Base-by-base conservation (phyloP, 2,113 vertebrate species). In the Dipodomys stephensi region DNA sequence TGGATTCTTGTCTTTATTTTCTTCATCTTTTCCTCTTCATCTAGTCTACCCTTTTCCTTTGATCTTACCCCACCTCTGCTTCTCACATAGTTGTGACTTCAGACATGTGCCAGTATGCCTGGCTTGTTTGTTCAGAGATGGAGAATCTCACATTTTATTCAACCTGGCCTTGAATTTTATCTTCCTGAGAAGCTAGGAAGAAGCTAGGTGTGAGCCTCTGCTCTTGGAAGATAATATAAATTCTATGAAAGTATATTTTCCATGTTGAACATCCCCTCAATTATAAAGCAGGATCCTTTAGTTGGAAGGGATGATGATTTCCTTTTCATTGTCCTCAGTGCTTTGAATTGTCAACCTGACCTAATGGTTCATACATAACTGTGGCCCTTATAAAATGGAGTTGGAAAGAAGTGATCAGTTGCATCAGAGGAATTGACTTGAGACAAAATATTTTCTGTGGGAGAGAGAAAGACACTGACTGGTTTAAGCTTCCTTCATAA, bases 261-360 rank as follows among this genome's bases (percentile, higher is more conserved):
- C 49, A 71, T 18, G 18, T 46, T 46, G 84, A 27, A 68, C 12
- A 57, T 77, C n/a, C 91, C 22, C 44, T 73, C 22, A 80, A 32
- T 88, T 90, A 28, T 85, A 79, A 87, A 93, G 1, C 30, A 72
- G 32, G 68, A 39, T 18, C 8, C 7, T n/a, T 90, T 87, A 12
- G 49, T 78, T 90, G 11, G 67, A 81, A 44, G 22, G 12, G 39
- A 84, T 94, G 68, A 28, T 82, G 12, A 90, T 71, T 91, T 91
- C 81, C 32, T 87, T 12, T 49, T 93, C 27, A 68, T 95, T 94
- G 22, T 49, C 49, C 8, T 49, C 49, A 84, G 4, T 49, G 44
- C 78, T 91, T 35, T 89, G 39, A 87, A 53, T 44, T 30, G 7
- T 80, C 57, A 89, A 81, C 67, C 12, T 68, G 77, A 92, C 19